A percentile compares a stretch with the other conserved stretches of the same genome.
These are phyloP conservation scores for Eulemur mongoz DNA, from an alignment of 2,797 vertebrate species.

Conservation along the genomic window DNA sequence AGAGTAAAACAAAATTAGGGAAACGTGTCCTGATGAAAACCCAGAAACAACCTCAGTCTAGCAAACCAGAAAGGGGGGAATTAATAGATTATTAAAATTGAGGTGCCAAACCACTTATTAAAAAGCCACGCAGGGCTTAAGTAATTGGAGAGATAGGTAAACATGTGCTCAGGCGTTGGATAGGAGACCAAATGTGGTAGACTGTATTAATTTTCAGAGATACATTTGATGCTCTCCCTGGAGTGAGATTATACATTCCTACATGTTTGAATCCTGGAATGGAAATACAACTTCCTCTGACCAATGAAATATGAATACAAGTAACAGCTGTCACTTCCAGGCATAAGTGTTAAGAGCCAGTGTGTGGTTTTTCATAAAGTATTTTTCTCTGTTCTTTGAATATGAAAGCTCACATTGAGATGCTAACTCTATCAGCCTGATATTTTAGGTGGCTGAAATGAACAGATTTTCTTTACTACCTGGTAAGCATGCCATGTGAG, in stretches of 20 bases:
- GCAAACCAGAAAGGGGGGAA: background rate
- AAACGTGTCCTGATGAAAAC: background rate
- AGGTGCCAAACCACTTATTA: background rate
- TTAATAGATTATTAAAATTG: background rate
- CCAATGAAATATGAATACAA: background rate
- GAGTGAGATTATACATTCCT: background rate
- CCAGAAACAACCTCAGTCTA: background rate
- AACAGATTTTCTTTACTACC: background rate
- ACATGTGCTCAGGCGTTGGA: background rate
- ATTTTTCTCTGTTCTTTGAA: background rate
- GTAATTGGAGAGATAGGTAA: background rate
- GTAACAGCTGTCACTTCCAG: background rate
- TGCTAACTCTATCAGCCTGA: background rate
- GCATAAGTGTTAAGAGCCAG: background rate
- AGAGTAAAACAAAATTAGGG: background rate
- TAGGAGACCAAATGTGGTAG: background rate
- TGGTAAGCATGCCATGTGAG: background rate
- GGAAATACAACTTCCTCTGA: background rate
- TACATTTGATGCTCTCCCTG: background rate
- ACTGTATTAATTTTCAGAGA: background rate
- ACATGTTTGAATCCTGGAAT: background rate
- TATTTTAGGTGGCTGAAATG: background rate
- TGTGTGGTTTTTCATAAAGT: background rate
- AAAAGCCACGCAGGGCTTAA: background rate
- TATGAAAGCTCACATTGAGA: background rate